These are phyloP conservation scores for Zaprionus inermis DNA, from an alignment of 1,140 invertebrate genomes.

Conservation along the genomic window DNA sequence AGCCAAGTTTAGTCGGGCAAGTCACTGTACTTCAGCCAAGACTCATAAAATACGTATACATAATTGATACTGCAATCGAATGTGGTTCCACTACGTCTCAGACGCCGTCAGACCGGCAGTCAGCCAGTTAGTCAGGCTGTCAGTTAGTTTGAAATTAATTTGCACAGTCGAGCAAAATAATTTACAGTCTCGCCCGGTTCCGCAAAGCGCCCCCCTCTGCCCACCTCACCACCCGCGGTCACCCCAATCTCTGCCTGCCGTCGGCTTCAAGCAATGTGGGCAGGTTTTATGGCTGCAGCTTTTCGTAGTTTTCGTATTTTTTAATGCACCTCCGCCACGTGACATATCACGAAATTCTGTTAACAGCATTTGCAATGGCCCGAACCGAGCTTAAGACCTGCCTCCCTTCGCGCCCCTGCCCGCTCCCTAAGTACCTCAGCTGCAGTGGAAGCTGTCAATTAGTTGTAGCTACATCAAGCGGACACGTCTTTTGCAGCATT, in stretches of 20 bases:
- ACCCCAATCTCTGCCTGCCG: conserved; percentile 17
- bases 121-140: conserved; percentile 26
- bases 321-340: conserved; percentile 63
- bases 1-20: conserved; percentile 17
- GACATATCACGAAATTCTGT: conserved; percentile 77
- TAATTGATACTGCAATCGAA: conserved; percentile 46
- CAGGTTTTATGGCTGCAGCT: conserved; percentile 55
- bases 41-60: conserved; percentile 54
- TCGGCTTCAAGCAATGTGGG: conserved; percentile 47
- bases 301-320: conserved; percentile 5
- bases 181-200: conserved; percentile 53
- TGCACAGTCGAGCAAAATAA: conserved; percentile 70
- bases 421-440: not conserved
- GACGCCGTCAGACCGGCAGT: conserved; percentile 21
- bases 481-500: conserved; percentile 30
- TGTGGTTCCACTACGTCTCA: conserved; percentile 21
- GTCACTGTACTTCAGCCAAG: not conserved
- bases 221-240: too few species aligned
- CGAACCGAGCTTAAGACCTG: not conserved
- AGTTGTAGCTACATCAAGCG: conserved; percentile 63
- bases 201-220: not conserved
- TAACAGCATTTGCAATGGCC: conserved; percentile 53
- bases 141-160: conserved; percentile 75
- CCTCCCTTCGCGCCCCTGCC: too few species aligned
- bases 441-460: conserved; percentile 68